Base-by-base conservation (phyloP, 2,797 vertebrate genomes). In the Scleropages formosus region DNA sequence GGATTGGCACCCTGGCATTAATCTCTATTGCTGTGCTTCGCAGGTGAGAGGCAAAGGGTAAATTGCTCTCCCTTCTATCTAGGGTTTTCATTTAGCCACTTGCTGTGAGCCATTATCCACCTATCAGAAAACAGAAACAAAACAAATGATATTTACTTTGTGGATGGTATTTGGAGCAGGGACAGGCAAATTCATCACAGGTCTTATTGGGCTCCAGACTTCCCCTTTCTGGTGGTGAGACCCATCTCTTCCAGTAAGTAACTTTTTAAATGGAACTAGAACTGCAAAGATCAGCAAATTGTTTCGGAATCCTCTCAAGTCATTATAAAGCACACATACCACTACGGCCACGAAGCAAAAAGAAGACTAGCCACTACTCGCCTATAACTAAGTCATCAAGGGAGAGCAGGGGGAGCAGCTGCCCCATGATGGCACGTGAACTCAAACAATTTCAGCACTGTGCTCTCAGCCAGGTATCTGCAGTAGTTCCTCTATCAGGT, bases 131-230 rank as follows among this genome's bases (percentile, higher is more conserved):
- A 87, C 76, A 79, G 66, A 76, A 76, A 84, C 83, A 87, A 91
- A 92, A 92, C 87, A 91, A 91, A 93, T 91, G 88, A 86, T 91
- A 90, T 93, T 92, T 93, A 90, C 90, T 84, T 87, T 87, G 84
- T 82, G 84, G 85, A 79, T 84, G 75, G 79, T 80, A 84, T 86
- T 70, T 84, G 70, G 27, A 72, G 26, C 20, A 16, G 15, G 53
- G 18, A 44, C 70, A 59, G 70, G 56, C 16, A 8, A 60, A 72
- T 60, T 60, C 31, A 72, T 72, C 70, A 60, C 27, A 18, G 0
- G 26, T 53, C 56, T 60, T 60, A 20, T 20, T 59, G 70, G 18
- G 59, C 49, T 53, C 46, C 22, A 20, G 11, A 24, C 61, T 46
- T n/a, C n/a, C 18, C 22, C 44, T 67, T 44, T 20, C 26, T 46